Conservation (phyloP, 35 echinoderm and acorn worm genomes). For the Amphiura filiformis region DNA sequence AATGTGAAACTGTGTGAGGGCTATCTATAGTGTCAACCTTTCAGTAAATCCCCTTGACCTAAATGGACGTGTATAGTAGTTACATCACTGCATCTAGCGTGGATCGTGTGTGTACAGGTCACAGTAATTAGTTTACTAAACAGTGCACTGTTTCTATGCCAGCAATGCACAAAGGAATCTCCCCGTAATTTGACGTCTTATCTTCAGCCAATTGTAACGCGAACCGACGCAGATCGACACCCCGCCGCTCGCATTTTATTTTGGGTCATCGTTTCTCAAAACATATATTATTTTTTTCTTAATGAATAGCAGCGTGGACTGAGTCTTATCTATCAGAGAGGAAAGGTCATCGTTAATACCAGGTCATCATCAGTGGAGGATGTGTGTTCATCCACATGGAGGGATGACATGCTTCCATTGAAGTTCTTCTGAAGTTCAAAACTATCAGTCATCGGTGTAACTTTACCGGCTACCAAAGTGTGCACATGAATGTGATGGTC, state of each 20-base stretch:
- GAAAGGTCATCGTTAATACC: neutral
- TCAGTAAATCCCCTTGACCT: too few relatives aligned
- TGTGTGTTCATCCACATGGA: neutral
- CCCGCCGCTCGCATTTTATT: neutral
- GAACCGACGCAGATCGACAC: neutral
- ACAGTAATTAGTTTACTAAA: constrained; percentile 4
- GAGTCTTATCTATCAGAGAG: neutral
- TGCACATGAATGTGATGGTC: neutral
- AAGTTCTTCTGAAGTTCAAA: neutral
- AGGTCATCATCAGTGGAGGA: neutral
- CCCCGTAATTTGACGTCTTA: neutral
- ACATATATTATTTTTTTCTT: neutral
- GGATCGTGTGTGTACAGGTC: too few relatives aligned
- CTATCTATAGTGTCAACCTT: too few relatives aligned
- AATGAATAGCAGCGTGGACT: neutral
- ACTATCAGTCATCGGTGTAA: neutral
- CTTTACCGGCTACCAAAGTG: neutral
- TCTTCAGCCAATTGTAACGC: neutral
- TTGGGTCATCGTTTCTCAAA: neutral
- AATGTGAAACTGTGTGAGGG: too few relatives aligned
- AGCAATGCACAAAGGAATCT: neutral
- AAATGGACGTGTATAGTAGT: too few relatives aligned
- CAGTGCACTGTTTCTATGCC: neutral
- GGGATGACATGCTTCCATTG: neutral
- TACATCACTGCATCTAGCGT: too few relatives aligned